Evolutionary conservation across 2,113 vertebrate species (phyloP), one percentile per base, ranked within the genome.

Genomic region (Bucco capensis): DNA sequence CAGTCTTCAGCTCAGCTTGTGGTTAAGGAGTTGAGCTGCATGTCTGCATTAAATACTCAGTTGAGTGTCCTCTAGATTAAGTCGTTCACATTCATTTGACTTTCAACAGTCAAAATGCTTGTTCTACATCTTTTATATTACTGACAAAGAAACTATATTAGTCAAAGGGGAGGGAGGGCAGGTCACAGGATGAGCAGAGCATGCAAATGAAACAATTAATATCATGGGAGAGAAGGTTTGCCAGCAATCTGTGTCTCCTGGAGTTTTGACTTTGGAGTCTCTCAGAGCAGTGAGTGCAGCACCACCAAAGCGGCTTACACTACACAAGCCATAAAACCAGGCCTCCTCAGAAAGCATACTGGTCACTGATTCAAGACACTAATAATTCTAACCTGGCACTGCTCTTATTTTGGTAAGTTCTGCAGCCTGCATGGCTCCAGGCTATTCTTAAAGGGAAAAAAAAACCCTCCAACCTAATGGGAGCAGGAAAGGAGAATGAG

Each of bases 71-170:
- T 67, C 86, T 57, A 57, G 74, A 92, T 92, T 78, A 50, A 78
- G 86, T 30, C 2, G 13, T 88, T 95, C 88, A 96, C 93, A 94
- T 96, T 93, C 80, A 95, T 72, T 91, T 91, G 89, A 95, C 93
- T 96, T 95, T 92, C 90, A 94, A 31, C 90, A 82, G 92, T 82
- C 90, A 96, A 92, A 95, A 92, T 72, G 83, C 90, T 94, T 94
- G 92, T 88, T 94, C 86, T 93, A 95, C 93, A 95, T 86, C 92
- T 95, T 94, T 88, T 90, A 69, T 89, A 82, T 71, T 90, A 90
- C 92, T 75, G 80, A 79, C 1, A 0, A 90, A 86, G 88, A 93
- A 86, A 90, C 80, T 84, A 0, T 61, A 82, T 79, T 90, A 96
- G 77, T 95, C 80, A 95, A 94, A 90, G 80, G 80, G 86, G 83